phyloP scores from a whole-genome alignment of 2,113 vertebrate species.

The Zosterops borbonicus region DNA sequence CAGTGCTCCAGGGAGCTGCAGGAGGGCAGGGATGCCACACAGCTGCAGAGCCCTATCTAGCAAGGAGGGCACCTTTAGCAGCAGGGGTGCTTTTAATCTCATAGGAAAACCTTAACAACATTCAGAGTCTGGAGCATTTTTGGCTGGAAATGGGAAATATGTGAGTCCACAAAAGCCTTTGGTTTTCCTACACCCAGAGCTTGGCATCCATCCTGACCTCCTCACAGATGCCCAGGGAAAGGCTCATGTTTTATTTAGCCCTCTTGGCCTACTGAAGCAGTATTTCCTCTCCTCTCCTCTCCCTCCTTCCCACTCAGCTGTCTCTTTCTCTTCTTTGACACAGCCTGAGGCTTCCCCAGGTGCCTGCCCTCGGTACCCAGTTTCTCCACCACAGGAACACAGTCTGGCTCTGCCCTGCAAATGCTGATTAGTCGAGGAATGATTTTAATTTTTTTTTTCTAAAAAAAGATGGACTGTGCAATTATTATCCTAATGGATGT shows the following conservation, averaged over 20 bases:
- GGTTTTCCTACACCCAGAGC: background rate
- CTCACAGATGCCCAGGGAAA: background rate
- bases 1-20: background rate
- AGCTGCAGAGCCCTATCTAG: background rate
- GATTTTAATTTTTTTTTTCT: background rate
- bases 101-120: background rate
- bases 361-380: background rate
- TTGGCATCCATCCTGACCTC: background rate
- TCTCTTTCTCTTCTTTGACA: background rate
- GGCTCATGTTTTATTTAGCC: background rate
- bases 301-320: background rate
- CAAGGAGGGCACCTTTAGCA: background rate
- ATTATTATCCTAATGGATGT: conserved; percentile 36
- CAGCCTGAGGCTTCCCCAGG: background rate
- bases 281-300: background rate
- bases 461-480: background rate
- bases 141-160: background rate
- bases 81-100: background rate
- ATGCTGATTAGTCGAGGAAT: background rate
- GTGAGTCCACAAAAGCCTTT: background rate
- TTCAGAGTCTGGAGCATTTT: background rate
- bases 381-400: fast-evolving
- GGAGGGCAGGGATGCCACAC: fast-evolving
- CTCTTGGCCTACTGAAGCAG: background rate
- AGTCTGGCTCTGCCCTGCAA: background rate